Percentiles rank a stretch among this genome's conserved stretches.
phyloP scores from a whole-genome alignment of 2,797 vertebrate species.

The Pyrocephalus nanus region DNA sequence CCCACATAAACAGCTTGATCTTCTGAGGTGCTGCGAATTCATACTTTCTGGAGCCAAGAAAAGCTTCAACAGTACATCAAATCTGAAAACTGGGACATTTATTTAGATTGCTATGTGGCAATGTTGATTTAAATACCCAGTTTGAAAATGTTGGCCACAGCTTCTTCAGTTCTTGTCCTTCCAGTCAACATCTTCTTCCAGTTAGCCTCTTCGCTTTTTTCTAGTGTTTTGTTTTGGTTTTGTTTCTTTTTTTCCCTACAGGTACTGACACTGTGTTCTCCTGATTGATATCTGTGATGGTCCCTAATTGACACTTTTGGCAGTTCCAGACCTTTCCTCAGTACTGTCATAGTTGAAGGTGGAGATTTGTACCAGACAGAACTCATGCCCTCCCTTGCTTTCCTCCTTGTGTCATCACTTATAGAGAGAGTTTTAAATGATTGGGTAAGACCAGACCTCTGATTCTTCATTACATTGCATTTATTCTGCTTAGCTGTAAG shows the following conservation, averaged over 20 bases:
- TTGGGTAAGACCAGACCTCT: background rate
- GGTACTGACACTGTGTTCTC: background rate
- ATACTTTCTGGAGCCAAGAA: constrained; percentile 18
- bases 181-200: background rate
- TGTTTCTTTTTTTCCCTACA: background rate
- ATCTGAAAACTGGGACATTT: constrained; percentile 29
- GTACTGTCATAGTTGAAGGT: background rate
- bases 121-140: constrained; percentile 28
- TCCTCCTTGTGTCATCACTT: background rate
- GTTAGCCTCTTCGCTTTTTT: background rate
- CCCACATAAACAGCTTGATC: constrained; percentile 44
- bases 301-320: background rate
- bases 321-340: background rate
- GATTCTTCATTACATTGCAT: background rate
- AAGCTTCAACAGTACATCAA: background rate
- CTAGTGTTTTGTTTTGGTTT: background rate
- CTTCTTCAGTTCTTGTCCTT: background rate
- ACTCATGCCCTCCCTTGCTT: background rate
- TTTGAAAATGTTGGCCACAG: background rate
- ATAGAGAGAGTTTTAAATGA: background rate
- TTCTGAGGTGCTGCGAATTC: constrained; percentile 43
- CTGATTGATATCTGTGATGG: background rate
- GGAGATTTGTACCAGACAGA: background rate
- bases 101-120: background rate
- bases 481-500: background rate